Evolutionary conservation across 1,140 invertebrate species (phyloP).

Genomic region (Saccostrea echinata): DNA sequence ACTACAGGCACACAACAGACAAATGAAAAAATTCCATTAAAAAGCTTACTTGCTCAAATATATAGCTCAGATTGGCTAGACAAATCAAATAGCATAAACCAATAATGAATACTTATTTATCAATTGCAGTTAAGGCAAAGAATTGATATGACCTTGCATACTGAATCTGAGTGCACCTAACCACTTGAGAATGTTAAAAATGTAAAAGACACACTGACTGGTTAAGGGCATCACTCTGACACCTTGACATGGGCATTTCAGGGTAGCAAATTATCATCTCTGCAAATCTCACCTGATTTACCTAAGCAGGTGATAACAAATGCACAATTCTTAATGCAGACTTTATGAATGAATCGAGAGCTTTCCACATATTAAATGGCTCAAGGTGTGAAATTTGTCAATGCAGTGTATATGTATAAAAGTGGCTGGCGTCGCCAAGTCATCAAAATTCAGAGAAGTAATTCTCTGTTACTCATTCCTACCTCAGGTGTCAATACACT

Average conservation of each 20-base stretch:
- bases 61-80: no score
- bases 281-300: background rate
- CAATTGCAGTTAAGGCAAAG: no score
- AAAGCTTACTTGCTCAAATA: no score
- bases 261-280: background rate
- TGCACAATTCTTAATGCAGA: conserved; percentile 5
- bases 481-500: conserved; percentile 20
- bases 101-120: no score
- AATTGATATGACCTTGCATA: no score
- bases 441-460: conserved; percentile 1
- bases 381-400: conserved; percentile 11
- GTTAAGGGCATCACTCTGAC: no score
- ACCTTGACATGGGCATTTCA: background rate
- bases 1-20: no score
- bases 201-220: no score
- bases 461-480: conserved; percentile 1
- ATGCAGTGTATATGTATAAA: background rate
- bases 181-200: no score
- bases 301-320: background rate
- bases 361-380: background rate
- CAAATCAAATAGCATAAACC: no score
- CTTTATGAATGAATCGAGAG: background rate
- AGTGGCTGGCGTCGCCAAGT: background rate
- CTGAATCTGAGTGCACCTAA: no score
- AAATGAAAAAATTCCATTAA: no score